Conservation (phyloP, 2,888 invertebrate species). For the Drosophila crucigera region DNA sequence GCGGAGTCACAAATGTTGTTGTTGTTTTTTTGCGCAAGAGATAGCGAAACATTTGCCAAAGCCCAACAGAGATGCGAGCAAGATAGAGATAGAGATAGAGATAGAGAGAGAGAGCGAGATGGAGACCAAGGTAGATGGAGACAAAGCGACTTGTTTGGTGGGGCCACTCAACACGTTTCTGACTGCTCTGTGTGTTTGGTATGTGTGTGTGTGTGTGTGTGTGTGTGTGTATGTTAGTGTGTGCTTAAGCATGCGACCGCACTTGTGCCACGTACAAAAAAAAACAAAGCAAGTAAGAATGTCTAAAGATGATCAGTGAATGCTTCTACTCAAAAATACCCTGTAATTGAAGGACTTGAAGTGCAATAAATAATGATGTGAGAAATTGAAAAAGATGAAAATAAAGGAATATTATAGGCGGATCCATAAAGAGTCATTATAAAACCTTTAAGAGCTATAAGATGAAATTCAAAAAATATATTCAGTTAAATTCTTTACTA, state of each 20-base stretch:
- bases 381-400: not conserved
- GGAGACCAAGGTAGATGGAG: conserved; percentile 44
- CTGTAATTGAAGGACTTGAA: conserved; percentile 6
- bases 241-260: conserved; percentile 80
- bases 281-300: conserved; percentile 56
- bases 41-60: conserved; percentile 43
- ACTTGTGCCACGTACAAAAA: conserved; percentile 77
- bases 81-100: conserved; percentile 50
- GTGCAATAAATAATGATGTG: not conserved
- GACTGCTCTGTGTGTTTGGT: conserved; percentile 34
- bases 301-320: conserved; percentile 1
- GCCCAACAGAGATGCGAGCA: conserved; percentile 41
- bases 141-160: conserved; percentile 64
- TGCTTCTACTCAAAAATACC: conserved; percentile 26
- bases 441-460: too few species aligned
- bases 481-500: too few species aligned
- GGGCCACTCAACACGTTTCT: conserved; percentile 79
- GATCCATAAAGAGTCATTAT: too few species aligned
- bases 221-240: conserved; percentile 39
- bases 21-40: conserved; percentile 29
- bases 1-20: conserved; percentile 28
- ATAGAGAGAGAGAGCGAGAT: conserved; percentile 16
- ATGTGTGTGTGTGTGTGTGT: conserved; percentile 19
- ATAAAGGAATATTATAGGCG: not conserved
- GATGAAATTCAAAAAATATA: too few species aligned